Base-by-base conservation (phyloP, 2,888 invertebrate genomes). In the Xiphydria camelus region DNA sequence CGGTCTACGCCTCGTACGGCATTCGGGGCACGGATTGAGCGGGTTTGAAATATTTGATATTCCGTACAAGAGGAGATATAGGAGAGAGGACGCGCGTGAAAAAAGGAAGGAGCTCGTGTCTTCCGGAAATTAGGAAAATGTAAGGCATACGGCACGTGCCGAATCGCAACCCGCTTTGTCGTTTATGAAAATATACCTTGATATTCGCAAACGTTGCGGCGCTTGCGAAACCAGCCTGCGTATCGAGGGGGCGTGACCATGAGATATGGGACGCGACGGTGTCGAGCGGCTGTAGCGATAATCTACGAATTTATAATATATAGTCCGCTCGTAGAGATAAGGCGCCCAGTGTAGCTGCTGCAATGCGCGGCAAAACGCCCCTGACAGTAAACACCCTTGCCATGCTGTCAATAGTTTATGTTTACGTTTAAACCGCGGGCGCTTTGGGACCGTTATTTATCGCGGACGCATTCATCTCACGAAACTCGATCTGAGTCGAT, bases 301-400 rank as follows among this genome's bases (percentile, higher is more conserved):
- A 68, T 68, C 59, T 59, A 59, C 53, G 44, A 50, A 60, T 55
- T 53, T 58, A n/a, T n/a, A n/a, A n/a, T n/a, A 50, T 58, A 55
- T 61, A 66, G 66, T 68, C 64, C 70, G 63, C 67, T 70, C 67
- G 68, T 63, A 49, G 51, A 62, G 68, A 72, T 70, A 70, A 70
- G 67, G 59, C 50, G 60, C 45, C 53, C 55, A 49, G 36, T 20
- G 42, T 17, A n/a, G 10, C 29, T 26, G 29, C 29, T 26, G 49
- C 47, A 53, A 43, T 51, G 55, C 54, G 49, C 53, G 26, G 31
- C 21, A 41, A 55, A 54, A 59, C 58, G 55, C 53, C 55, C 56
- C 48, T 53, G 51, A 53, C 41, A 46, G 54, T 57, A 62, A 64
- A 67, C 61, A 62, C 60, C 53, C 56, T 60, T 61, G 53, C 40